phyloP scores from a whole-genome alignment of 2,113 vertebrate genomes.

The Planiliza haematocheilus region DNA sequence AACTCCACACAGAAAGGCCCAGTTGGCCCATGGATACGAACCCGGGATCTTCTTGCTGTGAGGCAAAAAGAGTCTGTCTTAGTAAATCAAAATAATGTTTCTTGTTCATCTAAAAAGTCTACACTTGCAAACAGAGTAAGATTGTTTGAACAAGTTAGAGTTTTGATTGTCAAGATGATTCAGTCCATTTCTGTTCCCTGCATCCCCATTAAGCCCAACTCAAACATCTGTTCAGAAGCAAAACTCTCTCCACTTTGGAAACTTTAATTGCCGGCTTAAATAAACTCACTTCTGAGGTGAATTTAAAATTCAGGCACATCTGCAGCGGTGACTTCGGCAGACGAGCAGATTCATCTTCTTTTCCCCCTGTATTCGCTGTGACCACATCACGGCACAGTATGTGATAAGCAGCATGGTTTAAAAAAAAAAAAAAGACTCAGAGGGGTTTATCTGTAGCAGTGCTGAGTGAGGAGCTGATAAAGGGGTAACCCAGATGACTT shows the following conservation, averaged over 20 bases:
- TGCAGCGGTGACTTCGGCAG: constrained; percentile 58
- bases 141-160: too few species aligned
- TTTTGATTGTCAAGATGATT: background rate
- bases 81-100: too few species aligned
- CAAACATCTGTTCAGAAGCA: constrained; percentile 14
- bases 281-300: constrained; percentile 59
- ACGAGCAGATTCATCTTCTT: constrained; percentile 73
- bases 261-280: constrained; percentile 64
- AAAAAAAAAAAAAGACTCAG: constrained; percentile 44
- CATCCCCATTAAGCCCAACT: constrained; percentile 13
- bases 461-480: constrained; percentile 73
- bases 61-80: too few species aligned
- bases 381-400: constrained; percentile 69
- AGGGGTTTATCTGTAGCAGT: constrained; percentile 74
- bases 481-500: constrained; percentile 69
- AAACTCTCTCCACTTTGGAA: constrained; percentile 56
- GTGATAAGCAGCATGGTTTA: constrained; percentile 72
- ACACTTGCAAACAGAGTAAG: too few species aligned
- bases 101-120: too few species aligned
- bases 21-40: too few species aligned
- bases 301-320: constrained; percentile 65
- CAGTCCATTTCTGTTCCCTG: background rate
- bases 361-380: constrained; percentile 72
- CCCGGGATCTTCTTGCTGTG: too few species aligned
- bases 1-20: too few species aligned